phyloP scores from a whole-genome alignment of 1,140 invertebrate species.

The Caenorhabditis briggsae region DNA sequence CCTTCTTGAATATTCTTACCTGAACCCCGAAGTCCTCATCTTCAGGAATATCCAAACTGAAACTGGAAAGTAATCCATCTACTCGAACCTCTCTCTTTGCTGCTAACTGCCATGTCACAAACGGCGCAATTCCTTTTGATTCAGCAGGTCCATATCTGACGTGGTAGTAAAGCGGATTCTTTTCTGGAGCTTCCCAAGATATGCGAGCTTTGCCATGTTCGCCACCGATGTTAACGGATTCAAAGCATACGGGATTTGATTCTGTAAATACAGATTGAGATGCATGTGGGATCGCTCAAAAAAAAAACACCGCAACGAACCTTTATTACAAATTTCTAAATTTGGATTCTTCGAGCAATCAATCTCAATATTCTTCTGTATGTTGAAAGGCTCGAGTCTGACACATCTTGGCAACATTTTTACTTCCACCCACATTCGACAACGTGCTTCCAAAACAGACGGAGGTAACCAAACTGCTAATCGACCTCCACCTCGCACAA shows the following conservation, averaged over 20 bases:
- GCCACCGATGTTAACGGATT: constrained; percentile 59
- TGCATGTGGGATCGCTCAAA: not conserved
- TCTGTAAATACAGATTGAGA: constrained; percentile 54
- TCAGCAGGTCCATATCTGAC: constrained; percentile 64
- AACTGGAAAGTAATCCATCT: constrained; percentile 47
- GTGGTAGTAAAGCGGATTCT: constrained; percentile 64
- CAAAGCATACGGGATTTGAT: constrained; percentile 60
- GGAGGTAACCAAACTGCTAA: constrained; percentile 60
- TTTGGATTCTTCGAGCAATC: constrained; percentile 65
- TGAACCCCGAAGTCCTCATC: constrained; percentile 66
- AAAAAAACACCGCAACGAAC: not conserved
- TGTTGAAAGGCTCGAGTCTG: constrained; percentile 64
- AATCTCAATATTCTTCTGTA: constrained; percentile 66
- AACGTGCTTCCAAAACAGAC: constrained; percentile 61
- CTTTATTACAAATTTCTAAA: constrained; percentile 63
- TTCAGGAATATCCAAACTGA: constrained; percentile 61
- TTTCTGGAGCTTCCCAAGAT: constrained; percentile 55
- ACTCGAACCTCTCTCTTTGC: constrained; percentile 64
- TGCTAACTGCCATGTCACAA: constrained; percentile 65
- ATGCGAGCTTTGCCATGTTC: constrained; percentile 62
- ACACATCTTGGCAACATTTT: constrained; percentile 65
- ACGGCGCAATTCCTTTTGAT: constrained; percentile 61
- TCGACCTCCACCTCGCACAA: constrained; percentile 62
- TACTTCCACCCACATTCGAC: constrained; percentile 65
- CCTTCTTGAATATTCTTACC: not conserved